Evolutionary conservation across 2,113 vertebrate genomes (phyloP).

Genomic region (Stigmatopora nigra): DNA sequence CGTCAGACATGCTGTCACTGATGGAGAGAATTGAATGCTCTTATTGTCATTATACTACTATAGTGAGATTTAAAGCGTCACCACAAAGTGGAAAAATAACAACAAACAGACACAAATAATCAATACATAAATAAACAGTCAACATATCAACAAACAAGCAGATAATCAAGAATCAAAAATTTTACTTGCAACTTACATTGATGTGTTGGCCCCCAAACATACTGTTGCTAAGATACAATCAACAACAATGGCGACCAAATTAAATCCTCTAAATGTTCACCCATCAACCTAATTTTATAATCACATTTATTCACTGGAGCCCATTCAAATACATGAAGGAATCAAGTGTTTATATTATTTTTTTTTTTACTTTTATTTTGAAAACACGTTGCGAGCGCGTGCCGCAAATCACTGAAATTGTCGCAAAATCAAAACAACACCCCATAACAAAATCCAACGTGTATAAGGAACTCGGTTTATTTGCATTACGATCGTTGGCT

Average conservation of each 20-base stretch:
- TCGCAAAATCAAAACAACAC: neutral
- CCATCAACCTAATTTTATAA: neutral
- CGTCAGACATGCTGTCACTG: constrained; percentile 29
- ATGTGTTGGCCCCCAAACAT: neutral
- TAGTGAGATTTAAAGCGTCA: too few species aligned
- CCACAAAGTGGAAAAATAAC: too few species aligned
- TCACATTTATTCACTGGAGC: neutral
- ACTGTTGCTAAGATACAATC: constrained; percentile 3
- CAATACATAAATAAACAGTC: too few species aligned
- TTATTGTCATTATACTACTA: too few species aligned
- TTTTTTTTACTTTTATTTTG: neutral
- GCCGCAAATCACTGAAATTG: constrained; percentile 3
- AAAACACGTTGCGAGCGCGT: neutral
- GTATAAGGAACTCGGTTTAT: neutral
- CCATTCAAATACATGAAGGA: neutral
- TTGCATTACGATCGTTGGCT: neutral
- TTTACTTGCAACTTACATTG: neutral
- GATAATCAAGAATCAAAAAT: too few species aligned
- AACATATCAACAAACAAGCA: too few species aligned
- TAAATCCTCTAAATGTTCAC: neutral
- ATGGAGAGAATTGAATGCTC: neutral
- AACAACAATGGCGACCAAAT: neutral
- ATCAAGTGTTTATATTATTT: neutral
- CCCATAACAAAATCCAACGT: neutral
- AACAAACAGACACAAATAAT: too few species aligned